These are phyloP conservation scores for Cairina moschata DNA, from an alignment of 2,113 vertebrate species.

Conservation along the genomic window DNA sequence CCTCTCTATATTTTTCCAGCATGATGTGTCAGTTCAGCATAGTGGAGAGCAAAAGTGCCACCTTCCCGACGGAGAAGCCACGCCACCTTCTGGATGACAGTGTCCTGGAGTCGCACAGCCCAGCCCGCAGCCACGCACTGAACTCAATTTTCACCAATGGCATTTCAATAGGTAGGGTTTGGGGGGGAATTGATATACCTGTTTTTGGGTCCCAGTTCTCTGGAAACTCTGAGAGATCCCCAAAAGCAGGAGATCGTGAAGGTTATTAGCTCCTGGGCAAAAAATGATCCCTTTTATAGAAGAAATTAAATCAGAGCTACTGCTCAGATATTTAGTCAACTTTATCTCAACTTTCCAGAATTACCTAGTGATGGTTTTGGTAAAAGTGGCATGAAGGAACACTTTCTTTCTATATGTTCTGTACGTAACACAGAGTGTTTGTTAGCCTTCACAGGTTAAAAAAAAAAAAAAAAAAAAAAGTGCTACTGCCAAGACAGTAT, in stretches of 20 bases:
- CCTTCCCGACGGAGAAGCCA: conserved; percentile 89
- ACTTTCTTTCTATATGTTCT: not conserved
- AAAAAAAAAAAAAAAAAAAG: too few relatives aligned
- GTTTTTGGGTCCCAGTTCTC: conserved; percentile 5
- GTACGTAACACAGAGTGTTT: not conserved
- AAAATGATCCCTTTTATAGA: not conserved
- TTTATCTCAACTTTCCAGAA: not conserved
- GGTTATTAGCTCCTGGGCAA: not conserved
- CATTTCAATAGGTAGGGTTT: conserved; percentile 82
- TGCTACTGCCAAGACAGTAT: not conserved
- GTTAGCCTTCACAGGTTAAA: not conserved
- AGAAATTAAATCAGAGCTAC: not conserved
- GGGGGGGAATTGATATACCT: not conserved
- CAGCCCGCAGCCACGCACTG: conserved; percentile 75
- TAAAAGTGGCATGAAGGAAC: not conserved
- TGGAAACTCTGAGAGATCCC: not conserved
- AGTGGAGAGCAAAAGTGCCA: conserved; percentile 92
- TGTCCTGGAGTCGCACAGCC: conserved; percentile 92
- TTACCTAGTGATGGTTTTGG: not conserved
- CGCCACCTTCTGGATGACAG: conserved; percentile 97
- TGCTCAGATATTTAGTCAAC: not conserved
- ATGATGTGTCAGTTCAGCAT: conserved; percentile 94
- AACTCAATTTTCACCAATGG: conserved; percentile 84
- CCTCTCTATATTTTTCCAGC: conserved; percentile 73
- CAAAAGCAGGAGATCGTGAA: not conserved